These are phyloP conservation scores for Cervus canadensis DNA, from an alignment of 2,113 vertebrate genomes.

Conservation along the genomic window DNA sequence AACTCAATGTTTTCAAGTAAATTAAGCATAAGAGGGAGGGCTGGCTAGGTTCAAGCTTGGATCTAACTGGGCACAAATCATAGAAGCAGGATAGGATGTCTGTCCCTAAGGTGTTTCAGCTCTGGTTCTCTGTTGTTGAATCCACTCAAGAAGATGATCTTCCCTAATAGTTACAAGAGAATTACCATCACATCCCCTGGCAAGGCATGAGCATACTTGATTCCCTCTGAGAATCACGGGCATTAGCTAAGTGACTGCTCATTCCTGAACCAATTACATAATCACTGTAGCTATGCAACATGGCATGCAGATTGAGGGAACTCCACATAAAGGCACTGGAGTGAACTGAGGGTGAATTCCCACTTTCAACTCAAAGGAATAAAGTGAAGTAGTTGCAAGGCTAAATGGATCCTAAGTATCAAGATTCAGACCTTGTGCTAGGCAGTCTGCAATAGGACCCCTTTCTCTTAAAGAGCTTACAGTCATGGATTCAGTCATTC, in stretches of 20 bases:
- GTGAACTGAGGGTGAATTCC: neutral
- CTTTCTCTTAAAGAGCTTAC: neutral
- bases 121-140: neutral
- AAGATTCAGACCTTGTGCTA: neutral
- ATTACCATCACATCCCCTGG: neutral
- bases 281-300: neutral
- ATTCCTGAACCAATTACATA: neutral
- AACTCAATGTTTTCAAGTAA: neutral
- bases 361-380: neutral
- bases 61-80: neutral
- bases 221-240: neutral
- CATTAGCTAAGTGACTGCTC: neutral
- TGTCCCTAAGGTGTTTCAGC: neutral
- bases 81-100: neutral
- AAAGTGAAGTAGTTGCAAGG: neutral
- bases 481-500: neutral
- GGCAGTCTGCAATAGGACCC: neutral
- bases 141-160: neutral
- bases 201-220: neutral
- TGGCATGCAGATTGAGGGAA: neutral
- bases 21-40: neutral
- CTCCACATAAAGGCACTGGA: neutral
- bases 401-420: neutral
- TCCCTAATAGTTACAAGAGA: no score
- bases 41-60: neutral